Percentiles rank a stretch among this genome's conserved stretches.
These are phyloP conservation scores for Ophonus ardosiacus DNA, from an alignment of 2,888 invertebrate species.

Conservation along the genomic window DNA sequence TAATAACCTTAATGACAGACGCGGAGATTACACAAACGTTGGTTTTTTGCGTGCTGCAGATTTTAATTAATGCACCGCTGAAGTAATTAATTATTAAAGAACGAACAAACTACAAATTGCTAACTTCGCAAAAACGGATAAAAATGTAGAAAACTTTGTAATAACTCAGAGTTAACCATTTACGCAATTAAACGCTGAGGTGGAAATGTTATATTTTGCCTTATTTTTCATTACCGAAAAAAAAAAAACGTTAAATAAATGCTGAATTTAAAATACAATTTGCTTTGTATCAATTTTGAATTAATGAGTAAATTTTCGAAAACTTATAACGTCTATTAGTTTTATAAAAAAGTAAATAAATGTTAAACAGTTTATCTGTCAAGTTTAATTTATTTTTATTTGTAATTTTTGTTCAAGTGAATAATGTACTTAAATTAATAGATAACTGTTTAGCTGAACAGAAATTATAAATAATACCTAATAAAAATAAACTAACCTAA, in stretches of 20 bases:
- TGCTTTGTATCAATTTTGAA: no score
- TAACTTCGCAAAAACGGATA: constrained; percentile 6
- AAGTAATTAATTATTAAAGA: constrained; percentile 44
- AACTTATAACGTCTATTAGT: no score
- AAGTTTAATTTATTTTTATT: no score
- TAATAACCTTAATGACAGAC: constrained; percentile 49
- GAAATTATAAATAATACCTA: no score
- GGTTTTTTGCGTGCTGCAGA: constrained; percentile 16
- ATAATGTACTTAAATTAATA: no score
- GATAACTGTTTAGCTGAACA: no score
- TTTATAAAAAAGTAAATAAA: no score
- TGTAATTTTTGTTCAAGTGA: no score
- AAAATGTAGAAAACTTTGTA: neutral
- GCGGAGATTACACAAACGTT: neutral
- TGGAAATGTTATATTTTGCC: neutral
- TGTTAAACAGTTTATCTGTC: no score
- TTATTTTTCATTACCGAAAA: neutral
- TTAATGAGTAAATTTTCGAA: no score
- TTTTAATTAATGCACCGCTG: constrained; percentile 48
- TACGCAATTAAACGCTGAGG: constrained; percentile 2
- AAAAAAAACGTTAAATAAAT: neutral
- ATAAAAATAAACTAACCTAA: no score
- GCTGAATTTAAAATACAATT: no score
- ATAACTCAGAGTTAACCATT: constrained; percentile 29
- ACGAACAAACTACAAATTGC: constrained; percentile 33